Base-by-base conservation (phyloP, 2,888 invertebrate genomes). In the Cancer borealis region DNA sequence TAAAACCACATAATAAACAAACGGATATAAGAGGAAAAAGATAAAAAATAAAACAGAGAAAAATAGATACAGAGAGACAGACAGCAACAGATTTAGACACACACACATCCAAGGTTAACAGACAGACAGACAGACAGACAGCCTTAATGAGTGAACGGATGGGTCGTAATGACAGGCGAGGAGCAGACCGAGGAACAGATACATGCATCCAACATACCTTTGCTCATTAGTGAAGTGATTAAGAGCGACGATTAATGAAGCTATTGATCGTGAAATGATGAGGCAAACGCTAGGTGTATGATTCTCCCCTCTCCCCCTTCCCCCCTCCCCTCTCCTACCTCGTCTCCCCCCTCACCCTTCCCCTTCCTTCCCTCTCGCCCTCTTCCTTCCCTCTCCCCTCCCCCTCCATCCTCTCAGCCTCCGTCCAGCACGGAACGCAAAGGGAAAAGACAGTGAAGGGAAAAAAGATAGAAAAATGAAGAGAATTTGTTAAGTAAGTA, bases 211-310 rank as follows among this genome's bases (percentile, higher is more conserved):
- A 12, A 10, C 30, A 21, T 26, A 26, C 30, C 79, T 30, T 26
- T 79, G 79, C 79, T 79, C 79, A 79, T 79, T 79, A 79, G 79
- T 79, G 30, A 17, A 79, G 30, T 12, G 79, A 79, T 79, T 30
- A 79, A 30, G 79, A 79, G 79, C 79, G 12, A 79, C 26, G 30
- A 79, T 79, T 79, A 79, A 79, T 79, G 79, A 79, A 79, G 79
- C 12, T 79, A 79, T 79, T 79, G 79, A 79, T 79, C 21, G 79
- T 26, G 30, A 30, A 79, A 26, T 79, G 79, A 79, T 21, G 12
- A 79, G 79, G 30, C 26, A 30, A 30, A 79, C 79, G 30, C 79
- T 30, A 30, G 79, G 30, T 6, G 30, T 79, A 8, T 30, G 12
- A 12, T 30, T 1, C 12, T 30, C 30, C 30, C 21, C 12, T 14